phyloP scores from a whole-genome alignment of 2,797 vertebrate genomes.

The Lagorchestes hirsutus region DNA sequence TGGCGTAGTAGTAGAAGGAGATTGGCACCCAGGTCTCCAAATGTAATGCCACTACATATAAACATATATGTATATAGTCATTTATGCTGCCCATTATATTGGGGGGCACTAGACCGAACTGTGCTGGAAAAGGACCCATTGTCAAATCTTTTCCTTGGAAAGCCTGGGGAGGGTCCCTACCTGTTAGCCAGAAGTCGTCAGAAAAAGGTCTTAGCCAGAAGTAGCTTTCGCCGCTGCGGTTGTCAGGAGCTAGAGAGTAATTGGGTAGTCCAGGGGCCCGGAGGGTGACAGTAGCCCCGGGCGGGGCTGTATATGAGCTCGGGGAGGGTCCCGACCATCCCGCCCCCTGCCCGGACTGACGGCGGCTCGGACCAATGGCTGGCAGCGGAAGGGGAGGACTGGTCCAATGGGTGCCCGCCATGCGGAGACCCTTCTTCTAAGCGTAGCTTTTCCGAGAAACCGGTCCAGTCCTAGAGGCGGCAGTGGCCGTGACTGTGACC shows the following conservation, averaged over 20 bases:
- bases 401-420: constrained; percentile 52
- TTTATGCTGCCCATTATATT: not conserved
- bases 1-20: not conserved
- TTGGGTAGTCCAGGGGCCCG: not conserved
- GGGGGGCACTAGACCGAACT: not conserved
- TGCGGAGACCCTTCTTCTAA: constrained; percentile 86
- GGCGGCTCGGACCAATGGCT: constrained; percentile 10
- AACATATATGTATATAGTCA: not conserved
- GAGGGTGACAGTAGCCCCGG: not conserved
- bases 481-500: not conserved
- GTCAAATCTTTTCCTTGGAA: not conserved
- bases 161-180: not conserved
- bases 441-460: constrained; percentile 92
- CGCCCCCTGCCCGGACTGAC: not conserved
- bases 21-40: not conserved
- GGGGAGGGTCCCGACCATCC: not conserved
- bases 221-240: not conserved
- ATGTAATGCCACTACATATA: not conserved
- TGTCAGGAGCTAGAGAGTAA: not conserved
- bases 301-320: not conserved
- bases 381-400: rapidly evolving
- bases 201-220: not conserved
- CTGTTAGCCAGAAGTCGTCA: not conserved
- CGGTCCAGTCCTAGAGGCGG: constrained; percentile 5
- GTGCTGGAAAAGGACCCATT: not conserved